phyloP scores from a whole-genome alignment of 2,113 vertebrate species.

The Shinisaurus crocodilurus region DNA sequence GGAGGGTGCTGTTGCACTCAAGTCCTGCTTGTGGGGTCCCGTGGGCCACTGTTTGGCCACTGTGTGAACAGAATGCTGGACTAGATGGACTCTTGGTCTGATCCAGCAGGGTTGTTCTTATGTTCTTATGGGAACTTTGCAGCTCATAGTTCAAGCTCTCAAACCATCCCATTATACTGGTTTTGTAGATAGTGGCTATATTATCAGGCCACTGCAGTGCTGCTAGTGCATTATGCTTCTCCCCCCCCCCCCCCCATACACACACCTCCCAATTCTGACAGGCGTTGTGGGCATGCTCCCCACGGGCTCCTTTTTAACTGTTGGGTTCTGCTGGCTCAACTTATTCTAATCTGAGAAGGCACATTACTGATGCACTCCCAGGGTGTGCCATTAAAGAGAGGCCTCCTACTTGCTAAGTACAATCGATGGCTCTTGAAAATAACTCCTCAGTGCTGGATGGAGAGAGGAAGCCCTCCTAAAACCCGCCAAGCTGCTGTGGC shows the following conservation, averaged over 20 bases:
- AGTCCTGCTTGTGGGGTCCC: too few species aligned
- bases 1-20: too few species aligned
- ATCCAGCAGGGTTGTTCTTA: too few species aligned
- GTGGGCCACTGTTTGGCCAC: too few species aligned
- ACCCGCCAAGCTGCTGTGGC: background rate
- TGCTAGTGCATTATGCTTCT: background rate
- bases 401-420: conserved; percentile 47
- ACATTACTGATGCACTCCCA: conserved; percentile 41
- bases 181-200: too few species aligned
- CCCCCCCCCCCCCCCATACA: too few species aligned
- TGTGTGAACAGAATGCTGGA: too few species aligned
- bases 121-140: background rate
- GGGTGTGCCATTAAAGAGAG: conserved; percentile 40
- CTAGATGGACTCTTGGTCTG: too few species aligned
- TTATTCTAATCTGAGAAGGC: conserved; percentile 48
- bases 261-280: background rate
- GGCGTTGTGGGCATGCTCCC: background rate
- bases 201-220: background rate
- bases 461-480: conserved; percentile 62
- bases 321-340: conserved; percentile 17
- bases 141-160: background rate
- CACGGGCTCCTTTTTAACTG: conserved; percentile 29
- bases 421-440: conserved; percentile 60
- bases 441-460: conserved; percentile 49
- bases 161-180: background rate